phyloP scores from a whole-genome alignment of 2,888 invertebrate genomes.

The Caenorhabditis sulstoni region DNA sequence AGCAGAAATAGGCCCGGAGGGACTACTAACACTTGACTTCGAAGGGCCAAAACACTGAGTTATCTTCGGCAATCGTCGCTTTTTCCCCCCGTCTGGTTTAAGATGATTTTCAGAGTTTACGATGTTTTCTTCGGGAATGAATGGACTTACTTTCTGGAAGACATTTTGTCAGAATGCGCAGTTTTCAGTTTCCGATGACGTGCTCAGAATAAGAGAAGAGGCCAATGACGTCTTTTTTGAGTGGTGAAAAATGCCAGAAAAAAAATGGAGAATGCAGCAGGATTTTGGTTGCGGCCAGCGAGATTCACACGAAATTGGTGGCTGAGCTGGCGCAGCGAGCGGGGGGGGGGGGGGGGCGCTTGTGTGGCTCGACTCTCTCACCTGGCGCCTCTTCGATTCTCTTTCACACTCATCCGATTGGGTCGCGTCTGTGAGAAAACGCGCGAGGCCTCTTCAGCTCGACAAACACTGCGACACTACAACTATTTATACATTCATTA shows the following conservation, averaged over 20 bases:
- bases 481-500: constrained; percentile 43
- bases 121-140: no score
- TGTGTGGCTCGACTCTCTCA: constrained; percentile 51
- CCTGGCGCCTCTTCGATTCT: constrained; percentile 59
- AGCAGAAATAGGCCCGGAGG: constrained; percentile 35
- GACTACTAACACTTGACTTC: background rate
- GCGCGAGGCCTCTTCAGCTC: constrained; percentile 42
- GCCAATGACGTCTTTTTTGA: constrained; percentile 22
- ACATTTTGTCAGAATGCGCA: constrained; percentile 35
- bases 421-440: constrained; percentile 46
- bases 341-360: constrained; percentile 33
- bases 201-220: constrained; percentile 11
- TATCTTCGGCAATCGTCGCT: no score
- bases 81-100: no score
- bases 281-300: constrained; percentile 28
- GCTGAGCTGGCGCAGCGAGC: constrained; percentile 50
- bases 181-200: constrained; percentile 21
- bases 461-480: constrained; percentile 49
- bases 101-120: no score
- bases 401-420: constrained; percentile 61
- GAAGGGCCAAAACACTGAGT: no score
- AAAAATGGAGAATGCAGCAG: background rate
- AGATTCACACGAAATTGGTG: constrained; percentile 58
- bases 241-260: constrained; percentile 21
- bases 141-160: constrained; percentile 60